Evolutionary conservation across 2,797 vertebrate species (phyloP), one percentile per base, ranked within the genome.

Genomic region (Siniperca undulata): DNA sequence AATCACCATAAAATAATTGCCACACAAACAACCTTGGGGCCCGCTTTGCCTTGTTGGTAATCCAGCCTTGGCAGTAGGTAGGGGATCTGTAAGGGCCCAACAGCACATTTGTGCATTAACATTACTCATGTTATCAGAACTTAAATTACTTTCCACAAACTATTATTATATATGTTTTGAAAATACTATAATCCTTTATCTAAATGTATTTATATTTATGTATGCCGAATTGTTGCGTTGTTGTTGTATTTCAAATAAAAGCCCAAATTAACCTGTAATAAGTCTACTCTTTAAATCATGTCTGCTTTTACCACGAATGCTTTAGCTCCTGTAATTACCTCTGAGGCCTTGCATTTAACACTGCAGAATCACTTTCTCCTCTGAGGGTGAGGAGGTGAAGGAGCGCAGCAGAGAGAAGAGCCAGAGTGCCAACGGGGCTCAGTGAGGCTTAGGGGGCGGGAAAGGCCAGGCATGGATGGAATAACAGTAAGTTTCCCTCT

Each of bases 361-460:
- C 6, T 1, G 24, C 1, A 30, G 48, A 11, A 30, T 62, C 50
- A 64, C 16, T n/a, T 68, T 6, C 8, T 81, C 52, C 46, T 40
- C 59, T 60, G 59, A 53, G 30, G 36, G 17, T 5, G 36, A 46
- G 34, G 62, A 73, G 4, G n/a, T 56, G 38, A 67, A 17, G 60
- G 5, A 36, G 62, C 36, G 8, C 58, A 36, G 58, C 40, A 22
- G 76, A 40, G 24, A 58, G 17, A 30, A 20, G 46, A 24, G 38
- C 61, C 24, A 56, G 27, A 53, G 27, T 13, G 59, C 66, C 56
- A 61, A 55, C 68, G n/a, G 17, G 40, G 40, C 55, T 61, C 66
- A 34, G 62, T 10, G 71, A 44, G 72, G 11, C 44, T 44, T n/a
- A 6, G 8, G 36, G 11, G 22, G 6, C 4, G 5, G 14, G 34